These are phyloP conservation scores for Anarrhichthys ocellatus DNA, from an alignment of 2,113 vertebrate species.

Conservation along the genomic window DNA sequence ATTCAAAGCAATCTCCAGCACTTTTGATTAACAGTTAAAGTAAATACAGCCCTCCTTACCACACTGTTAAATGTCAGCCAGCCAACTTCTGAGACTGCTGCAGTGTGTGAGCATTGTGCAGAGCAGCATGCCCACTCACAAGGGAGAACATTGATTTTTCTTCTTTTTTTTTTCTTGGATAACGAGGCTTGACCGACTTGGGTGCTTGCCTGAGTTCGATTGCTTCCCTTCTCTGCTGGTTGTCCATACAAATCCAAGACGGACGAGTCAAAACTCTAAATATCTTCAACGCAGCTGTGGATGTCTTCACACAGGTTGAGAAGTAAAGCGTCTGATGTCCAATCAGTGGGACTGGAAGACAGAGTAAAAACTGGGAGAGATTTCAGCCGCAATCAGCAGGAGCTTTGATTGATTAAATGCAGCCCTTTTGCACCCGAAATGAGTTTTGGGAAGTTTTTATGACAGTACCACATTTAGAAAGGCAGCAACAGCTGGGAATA, in stretches of 20 bases:
- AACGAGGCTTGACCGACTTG: slow-evolving; percentile 73
- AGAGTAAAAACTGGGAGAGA: slow-evolving; percentile 2
- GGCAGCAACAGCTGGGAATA: slow-evolving; percentile 31
- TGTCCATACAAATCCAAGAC: slow-evolving; percentile 52
- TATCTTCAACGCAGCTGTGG: slow-evolving; percentile 30
- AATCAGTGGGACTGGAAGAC: slow-evolving; percentile 30
- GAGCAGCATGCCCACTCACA: slow-evolving; percentile 60
- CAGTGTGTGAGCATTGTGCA: slow-evolving; percentile 43
- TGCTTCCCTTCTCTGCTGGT: slow-evolving; percentile 59
- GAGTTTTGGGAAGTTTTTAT: slow-evolving; percentile 32
- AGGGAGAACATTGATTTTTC: slow-evolving; percentile 67
- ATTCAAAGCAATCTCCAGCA: slow-evolving; percentile 12
- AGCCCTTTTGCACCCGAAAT: slow-evolving; percentile 16
- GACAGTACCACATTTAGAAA: slow-evolving; percentile 12
- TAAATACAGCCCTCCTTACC: slow-evolving; percentile 42
- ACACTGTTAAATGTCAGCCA: slow-evolving; percentile 63
- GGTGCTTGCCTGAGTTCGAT: slow-evolving; percentile 70
- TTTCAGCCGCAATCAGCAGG: slow-evolving; percentile 38
- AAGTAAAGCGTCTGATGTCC: slow-evolving; percentile 39
- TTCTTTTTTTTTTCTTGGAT: slow-evolving; percentile 41
- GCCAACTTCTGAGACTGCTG: slow-evolving; percentile 22
- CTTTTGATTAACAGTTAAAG: slow-evolving; percentile 38
- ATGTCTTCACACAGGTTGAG: slow-evolving; percentile 49
- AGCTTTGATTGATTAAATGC: slow-evolving; percentile 49
- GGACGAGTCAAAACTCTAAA: slow-evolving; percentile 45